phyloP scores from a whole-genome alignment of 2,797 vertebrate species.

The Momotus momota region DNA sequence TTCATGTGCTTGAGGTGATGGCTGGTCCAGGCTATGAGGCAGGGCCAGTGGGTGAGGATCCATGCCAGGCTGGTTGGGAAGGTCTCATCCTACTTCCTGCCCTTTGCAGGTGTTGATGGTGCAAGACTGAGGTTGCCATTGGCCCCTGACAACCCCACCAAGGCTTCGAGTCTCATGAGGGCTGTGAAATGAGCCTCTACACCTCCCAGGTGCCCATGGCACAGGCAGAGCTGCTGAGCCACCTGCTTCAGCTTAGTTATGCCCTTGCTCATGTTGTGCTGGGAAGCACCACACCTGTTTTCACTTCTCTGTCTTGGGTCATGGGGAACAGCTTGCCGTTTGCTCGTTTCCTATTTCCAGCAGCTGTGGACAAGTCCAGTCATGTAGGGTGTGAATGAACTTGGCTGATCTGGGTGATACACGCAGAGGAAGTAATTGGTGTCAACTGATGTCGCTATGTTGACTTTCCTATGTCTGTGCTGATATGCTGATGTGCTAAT shows the following conservation, averaged over 20 bases:
- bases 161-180: accelerated
- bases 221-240: background rate
- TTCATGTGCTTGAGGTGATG: background rate
- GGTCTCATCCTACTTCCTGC: background rate
- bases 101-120: accelerated
- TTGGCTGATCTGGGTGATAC: background rate
- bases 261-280: accelerated
- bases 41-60: background rate
- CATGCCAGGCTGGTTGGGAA: background rate
- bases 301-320: background rate
- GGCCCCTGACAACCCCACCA: background rate
- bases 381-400: background rate
- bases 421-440: background rate
- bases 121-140: background rate
- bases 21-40: background rate
- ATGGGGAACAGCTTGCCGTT: accelerated
- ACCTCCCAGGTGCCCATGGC: accelerated
- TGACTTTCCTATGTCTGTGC: background rate
- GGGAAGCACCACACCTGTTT: background rate
- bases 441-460: accelerated
- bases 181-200: background rate
- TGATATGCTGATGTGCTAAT: background rate
- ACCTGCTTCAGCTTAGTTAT: accelerated
- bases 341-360: background rate
- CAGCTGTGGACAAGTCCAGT: background rate